These are phyloP conservation scores for Thecophora atra DNA, from an alignment of 2,888 invertebrate species.

Conservation along the genomic window DNA sequence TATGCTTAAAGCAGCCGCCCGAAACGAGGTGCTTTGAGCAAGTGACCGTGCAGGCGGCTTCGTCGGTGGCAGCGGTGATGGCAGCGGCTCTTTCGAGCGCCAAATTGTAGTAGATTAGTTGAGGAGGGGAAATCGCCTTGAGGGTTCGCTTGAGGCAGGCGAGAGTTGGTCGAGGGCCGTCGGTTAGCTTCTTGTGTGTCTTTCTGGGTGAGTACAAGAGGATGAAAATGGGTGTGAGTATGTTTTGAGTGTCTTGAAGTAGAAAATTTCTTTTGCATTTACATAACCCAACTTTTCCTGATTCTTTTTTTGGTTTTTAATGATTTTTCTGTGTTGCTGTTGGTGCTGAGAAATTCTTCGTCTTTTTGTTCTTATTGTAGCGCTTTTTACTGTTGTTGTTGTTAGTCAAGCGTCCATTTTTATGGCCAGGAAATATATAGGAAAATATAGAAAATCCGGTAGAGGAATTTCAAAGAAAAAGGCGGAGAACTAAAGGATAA, in stretches of 20 bases:
- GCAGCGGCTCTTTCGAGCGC: slow-evolving; percentile 11
- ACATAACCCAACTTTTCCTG: slow-evolving; percentile 26
- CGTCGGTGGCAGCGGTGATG: background rate
- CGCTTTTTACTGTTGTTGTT: background rate
- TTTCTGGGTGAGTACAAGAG: background rate
- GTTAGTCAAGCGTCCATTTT: background rate
- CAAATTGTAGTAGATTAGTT: slow-evolving; percentile 24
- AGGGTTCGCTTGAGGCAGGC: background rate
- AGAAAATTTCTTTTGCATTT: slow-evolving; percentile 32
- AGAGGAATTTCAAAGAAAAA: background rate
- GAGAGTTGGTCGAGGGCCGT: background rate
- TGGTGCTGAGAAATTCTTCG: background rate
- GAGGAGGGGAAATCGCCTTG: background rate
- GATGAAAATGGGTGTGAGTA: background rate
- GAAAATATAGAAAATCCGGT: background rate
- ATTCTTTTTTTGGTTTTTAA: background rate
- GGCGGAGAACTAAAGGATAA: background rate
- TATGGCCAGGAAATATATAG: background rate
- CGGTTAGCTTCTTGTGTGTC: background rate
- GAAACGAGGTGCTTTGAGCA: too few relatives aligned
- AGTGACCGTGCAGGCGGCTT: background rate
- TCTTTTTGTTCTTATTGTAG: background rate
- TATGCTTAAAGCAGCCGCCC: slow-evolving; percentile 7
- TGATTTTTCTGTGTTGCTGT: background rate
- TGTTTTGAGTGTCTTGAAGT: slow-evolving; percentile 13